Conservation (phyloP, 2,797 vertebrate genomes). For the Arctocebus calabarensis region DNA sequence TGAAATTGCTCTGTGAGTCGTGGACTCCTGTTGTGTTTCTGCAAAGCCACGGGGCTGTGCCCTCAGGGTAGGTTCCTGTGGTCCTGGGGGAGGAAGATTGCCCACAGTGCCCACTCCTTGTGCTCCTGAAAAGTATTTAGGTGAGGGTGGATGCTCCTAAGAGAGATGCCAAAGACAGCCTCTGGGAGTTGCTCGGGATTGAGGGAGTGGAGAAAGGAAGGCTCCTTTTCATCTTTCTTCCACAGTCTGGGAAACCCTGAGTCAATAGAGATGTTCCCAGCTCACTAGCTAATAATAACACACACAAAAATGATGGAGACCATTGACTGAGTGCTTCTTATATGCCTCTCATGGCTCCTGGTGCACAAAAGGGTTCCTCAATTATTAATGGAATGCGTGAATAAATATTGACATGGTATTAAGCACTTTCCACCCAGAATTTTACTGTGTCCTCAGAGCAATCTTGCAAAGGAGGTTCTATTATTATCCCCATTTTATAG, state of each 20-base stretch:
- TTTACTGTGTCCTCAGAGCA: neutral
- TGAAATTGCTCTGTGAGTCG: neutral
- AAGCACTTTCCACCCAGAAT: too few relatives aligned
- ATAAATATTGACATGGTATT: too few relatives aligned
- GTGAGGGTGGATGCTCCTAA: too few relatives aligned
- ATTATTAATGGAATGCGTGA: neutral
- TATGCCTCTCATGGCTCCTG: rapidly evolving
- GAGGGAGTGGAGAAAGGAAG: neutral
- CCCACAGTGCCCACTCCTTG: neutral
- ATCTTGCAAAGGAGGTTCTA: neutral
- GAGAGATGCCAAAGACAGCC: neutral
- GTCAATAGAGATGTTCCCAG: neutral
- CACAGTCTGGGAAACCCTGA: neutral
- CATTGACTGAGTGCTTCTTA: neutral
- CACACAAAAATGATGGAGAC: neutral
- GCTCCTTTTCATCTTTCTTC: neutral
- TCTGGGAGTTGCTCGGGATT: neutral
- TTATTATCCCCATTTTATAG: neutral
- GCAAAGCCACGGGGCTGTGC: neutral
- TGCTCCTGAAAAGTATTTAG: neutral
- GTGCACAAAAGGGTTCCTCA: neutral
- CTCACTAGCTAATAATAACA: neutral
- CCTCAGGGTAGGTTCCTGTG: neutral
- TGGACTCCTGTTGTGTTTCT: neutral
- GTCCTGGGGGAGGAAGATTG: neutral